Evolutionary conservation across 2,888 invertebrate species (phyloP), one percentile per base, ranked within the genome.

Genomic region (Venusia cambrica): DNA sequence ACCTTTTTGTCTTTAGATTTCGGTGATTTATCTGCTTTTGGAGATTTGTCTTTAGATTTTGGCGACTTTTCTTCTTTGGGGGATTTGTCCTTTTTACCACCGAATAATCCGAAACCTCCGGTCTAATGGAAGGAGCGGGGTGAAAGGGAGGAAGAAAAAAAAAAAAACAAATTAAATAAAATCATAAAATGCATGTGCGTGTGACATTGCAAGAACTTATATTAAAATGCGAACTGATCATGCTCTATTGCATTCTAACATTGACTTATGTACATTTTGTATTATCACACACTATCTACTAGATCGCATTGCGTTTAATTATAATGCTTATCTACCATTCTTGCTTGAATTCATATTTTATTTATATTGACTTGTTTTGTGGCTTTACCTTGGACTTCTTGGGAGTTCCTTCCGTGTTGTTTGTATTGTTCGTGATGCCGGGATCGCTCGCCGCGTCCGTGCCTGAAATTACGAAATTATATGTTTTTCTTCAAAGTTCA

Each of bases 401-500:
- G 11, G 88, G 87, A 2, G 88, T 83, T 5, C 81, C 80, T 10
- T 88, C 88, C 4, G 75, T 67, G 47, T 87, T 87, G 60, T 85
- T 87, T 3, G 80, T 67, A 46, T 87, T 87, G 60, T 85, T 87
- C 3, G 80, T 78, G 43, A 81, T 58, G 17, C 87, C 87, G 1
- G 85, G 79, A 32, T 88, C 87, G 42, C 85, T 83, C 18, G 81
- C 74, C 1, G 81, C 73, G 50, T 88, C 88, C n/a, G 87, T 88
- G 13, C 88, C 88, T 89, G 58, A 3, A 54, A 30, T 9, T 5
- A 6, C 18, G 5, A 21, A 17, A 34, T 29, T n/a, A n/a, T n/a
- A n/a, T n/a, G n/a, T n/a, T n/a, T n/a, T 22, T 28, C 18, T 5
- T 6, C 20, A 25, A 29, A n/a, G n/a, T 20, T 6, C 6, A n/a